Conservation (phyloP, 2,113 vertebrate genomes). For the Meriones unguiculatus region DNA sequence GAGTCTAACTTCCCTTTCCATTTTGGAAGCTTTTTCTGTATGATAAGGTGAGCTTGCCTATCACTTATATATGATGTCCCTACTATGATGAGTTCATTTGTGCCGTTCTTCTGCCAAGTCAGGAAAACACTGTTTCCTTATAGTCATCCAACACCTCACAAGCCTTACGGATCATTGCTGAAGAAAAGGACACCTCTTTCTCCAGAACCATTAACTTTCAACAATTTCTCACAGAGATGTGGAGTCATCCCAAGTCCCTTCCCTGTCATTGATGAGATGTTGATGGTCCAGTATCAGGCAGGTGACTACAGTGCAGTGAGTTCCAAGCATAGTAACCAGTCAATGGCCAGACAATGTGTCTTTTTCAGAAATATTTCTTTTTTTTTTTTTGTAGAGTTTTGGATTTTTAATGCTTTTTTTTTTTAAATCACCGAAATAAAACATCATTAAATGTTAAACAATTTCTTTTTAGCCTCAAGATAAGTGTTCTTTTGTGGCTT, state of each 20-base stretch:
- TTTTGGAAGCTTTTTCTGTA: not conserved
- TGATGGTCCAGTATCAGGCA: not conserved
- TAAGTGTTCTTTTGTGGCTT: constrained; percentile 40
- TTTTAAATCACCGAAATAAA: constrained; percentile 48
- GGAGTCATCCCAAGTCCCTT: not conserved
- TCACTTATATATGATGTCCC: not conserved
- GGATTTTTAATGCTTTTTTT: not conserved
- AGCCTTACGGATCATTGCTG: not conserved
- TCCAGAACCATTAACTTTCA: not conserved
- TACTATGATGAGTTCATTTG: not conserved
- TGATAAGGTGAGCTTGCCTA: not conserved
- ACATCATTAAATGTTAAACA: constrained; percentile 54
- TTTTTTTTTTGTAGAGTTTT: constrained; percentile 53
- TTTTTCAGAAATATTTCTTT: not conserved
- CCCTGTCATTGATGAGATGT: not conserved
- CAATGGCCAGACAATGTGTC: not conserved
- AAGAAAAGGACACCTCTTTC: not conserved
- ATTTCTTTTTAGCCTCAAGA: constrained; percentile 39
- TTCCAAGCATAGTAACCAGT: not conserved
- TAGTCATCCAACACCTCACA: not conserved
- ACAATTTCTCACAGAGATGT: not conserved
- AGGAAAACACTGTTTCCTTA: not conserved
- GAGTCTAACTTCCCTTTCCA: not conserved
- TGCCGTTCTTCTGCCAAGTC: not conserved
- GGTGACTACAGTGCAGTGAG: not conserved